These are phyloP conservation scores for Gymnothorax javanicus DNA, from an alignment of 2,797 vertebrate species.

Conservation along the genomic window DNA sequence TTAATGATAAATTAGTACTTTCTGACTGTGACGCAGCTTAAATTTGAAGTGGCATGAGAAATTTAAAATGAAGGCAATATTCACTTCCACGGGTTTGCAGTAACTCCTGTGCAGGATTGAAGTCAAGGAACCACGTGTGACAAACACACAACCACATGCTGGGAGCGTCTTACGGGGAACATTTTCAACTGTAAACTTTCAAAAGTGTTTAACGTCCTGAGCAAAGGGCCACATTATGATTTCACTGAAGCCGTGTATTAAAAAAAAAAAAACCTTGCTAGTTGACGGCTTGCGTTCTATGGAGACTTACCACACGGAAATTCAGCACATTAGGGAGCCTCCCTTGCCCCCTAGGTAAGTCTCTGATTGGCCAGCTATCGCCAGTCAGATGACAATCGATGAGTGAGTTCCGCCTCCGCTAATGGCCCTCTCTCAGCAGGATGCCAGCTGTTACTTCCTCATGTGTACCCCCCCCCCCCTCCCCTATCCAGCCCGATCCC, in stretches of 20 bases:
- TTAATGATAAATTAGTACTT: no score
- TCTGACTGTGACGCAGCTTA: no score
- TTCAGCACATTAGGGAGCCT: background rate
- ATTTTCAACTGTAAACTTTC: background rate
- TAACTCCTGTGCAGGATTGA: background rate
- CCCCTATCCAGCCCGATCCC: slow-evolving; percentile 24
- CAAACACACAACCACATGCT: background rate
- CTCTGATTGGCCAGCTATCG: slow-evolving; percentile 34
- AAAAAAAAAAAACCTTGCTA: background rate
- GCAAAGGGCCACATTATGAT: background rate
- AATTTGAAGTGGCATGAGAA: background rate
- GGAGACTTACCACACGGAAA: background rate
- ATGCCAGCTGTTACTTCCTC: slow-evolving; percentile 59
- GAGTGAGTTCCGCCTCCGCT: slow-evolving; percentile 56
- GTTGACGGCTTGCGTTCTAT: background rate
- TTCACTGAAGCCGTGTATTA: background rate
- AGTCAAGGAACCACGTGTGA: background rate
- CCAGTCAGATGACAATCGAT: slow-evolving; percentile 59
- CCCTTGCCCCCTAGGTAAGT: background rate
- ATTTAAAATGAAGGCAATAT: background rate
- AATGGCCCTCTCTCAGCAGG: slow-evolving; percentile 36
- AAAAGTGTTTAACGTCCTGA: background rate
- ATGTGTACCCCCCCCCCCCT: background rate
- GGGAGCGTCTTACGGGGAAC: background rate
- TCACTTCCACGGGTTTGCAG: background rate